Conservation (phyloP, 2,113 vertebrate species). For the Stictonetta naevosa region DNA sequence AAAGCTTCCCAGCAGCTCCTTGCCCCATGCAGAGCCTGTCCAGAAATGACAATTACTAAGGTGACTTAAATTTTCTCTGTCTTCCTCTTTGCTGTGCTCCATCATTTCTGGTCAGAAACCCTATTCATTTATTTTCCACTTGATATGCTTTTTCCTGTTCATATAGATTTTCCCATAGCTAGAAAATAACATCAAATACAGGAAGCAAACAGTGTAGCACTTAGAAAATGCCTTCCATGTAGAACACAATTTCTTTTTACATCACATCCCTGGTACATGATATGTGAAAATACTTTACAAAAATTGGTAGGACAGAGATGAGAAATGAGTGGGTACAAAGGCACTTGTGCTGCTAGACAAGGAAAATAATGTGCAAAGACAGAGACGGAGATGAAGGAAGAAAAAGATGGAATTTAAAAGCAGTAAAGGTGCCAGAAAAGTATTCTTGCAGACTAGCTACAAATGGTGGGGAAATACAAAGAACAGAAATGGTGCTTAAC, state of each 20-base stretch:
- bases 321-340: constrained; percentile 20
- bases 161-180: not conserved
- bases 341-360: constrained; percentile 9
- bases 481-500: not conserved
- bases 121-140: not conserved
- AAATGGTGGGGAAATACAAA: not conserved
- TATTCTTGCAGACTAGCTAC: not conserved
- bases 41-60: not conserved
- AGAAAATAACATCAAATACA: not conserved
- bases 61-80: not conserved
- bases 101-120: not conserved
- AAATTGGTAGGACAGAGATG: constrained; percentile 26
- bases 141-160: not conserved
- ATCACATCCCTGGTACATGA: not conserved
- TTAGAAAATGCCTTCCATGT: not conserved
- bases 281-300: constrained; percentile 12
- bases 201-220: not conserved
- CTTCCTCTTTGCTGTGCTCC: not conserved
- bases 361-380: constrained; percentile 13
- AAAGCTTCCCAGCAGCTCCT: not conserved
- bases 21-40: not conserved
- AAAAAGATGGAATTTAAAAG: constrained; percentile 34
- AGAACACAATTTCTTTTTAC: constrained; percentile 8
- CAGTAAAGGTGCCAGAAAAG: not conserved
- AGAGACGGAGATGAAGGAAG: not conserved